Conservation (phyloP, 2,797 vertebrate genomes). For the Lagodon rhomboides region DNA sequence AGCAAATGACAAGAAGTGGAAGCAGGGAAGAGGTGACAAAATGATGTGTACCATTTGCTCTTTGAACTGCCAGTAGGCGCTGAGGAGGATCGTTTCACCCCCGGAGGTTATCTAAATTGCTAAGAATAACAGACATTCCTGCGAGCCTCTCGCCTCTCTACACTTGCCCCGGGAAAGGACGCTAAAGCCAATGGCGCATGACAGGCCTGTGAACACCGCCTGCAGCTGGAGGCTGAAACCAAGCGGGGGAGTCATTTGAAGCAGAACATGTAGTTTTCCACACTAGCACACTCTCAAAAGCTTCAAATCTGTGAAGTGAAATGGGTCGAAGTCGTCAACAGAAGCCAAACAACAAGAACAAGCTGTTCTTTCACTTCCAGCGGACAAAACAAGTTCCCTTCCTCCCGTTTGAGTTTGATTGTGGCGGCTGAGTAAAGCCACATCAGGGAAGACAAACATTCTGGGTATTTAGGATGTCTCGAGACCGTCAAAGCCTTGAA, state of each 20-base stretch:
- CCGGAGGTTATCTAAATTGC: conserved; percentile 63
- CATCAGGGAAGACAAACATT: conserved; percentile 46
- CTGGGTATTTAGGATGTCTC: conserved; percentile 33
- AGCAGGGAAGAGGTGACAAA: not conserved
- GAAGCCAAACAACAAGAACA: conserved; percentile 19
- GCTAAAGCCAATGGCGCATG: conserved; percentile 44
- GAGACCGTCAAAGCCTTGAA: conserved; percentile 37
- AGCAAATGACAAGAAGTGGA: not conserved
- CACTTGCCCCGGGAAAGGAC: conserved; percentile 59
- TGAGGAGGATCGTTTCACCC: conserved; percentile 50
- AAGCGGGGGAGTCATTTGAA: conserved; percentile 37
- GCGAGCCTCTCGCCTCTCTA: conserved; percentile 55
- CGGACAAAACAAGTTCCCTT: not conserved
- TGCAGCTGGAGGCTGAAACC: conserved; percentile 55
- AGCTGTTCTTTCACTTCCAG: conserved; percentile 16
- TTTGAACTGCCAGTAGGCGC: conserved; percentile 23
- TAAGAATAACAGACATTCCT: conserved; percentile 78
- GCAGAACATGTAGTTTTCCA: conserved; percentile 52
- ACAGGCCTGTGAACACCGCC: conserved; percentile 42
- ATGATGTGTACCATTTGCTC: conserved; percentile 2
- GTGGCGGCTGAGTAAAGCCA: conserved; percentile 28
- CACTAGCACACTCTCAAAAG: conserved; percentile 19
- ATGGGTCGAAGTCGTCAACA: conserved; percentile 33
- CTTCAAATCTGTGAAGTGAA: conserved; percentile 37
- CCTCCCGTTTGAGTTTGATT: conserved; percentile 16